These are phyloP conservation scores for Heliconius cydno DNA, from an alignment of 2,888 invertebrate species.

Conservation along the genomic window DNA sequence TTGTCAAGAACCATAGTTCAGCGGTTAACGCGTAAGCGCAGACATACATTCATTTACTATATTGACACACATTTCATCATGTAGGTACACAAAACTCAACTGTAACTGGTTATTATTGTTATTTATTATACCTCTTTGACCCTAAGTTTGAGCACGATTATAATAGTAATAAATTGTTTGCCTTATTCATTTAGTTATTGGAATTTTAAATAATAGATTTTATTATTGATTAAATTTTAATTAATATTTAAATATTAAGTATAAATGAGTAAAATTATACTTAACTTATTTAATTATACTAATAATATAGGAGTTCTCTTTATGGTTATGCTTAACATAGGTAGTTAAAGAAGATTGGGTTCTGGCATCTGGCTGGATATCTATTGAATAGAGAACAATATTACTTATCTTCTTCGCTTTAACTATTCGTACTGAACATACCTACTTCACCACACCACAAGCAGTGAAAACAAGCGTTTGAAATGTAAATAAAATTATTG, in stretches of 20 bases:
- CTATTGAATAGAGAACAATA: background rate
- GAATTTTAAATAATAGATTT: background rate
- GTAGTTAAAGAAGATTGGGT: no score
- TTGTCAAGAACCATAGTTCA: slow-evolving; percentile 58
- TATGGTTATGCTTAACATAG: no score
- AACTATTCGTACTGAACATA: background rate
- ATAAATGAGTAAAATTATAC: background rate
- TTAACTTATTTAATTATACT: no score
- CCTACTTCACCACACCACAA: background rate
- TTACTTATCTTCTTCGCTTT: background rate
- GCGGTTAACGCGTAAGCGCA: slow-evolving; percentile 73
- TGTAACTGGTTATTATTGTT: slow-evolving; percentile 51
- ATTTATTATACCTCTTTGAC: slow-evolving; percentile 42
- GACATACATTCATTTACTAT: slow-evolving; percentile 68
- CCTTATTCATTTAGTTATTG: background rate
- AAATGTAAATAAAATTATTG: slow-evolving; percentile 58
- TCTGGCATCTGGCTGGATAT: no score
- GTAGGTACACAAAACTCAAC: slow-evolving; percentile 51
- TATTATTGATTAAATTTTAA: background rate
- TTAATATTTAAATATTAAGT: background rate
- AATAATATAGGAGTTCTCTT: background rate
- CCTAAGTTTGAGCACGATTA: slow-evolving; percentile 20
- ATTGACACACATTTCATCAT: slow-evolving; percentile 73
- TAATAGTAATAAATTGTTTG: slow-evolving; percentile 7
- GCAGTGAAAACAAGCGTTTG: background rate